These are phyloP conservation scores for Cyanoliseus patagonus DNA, from an alignment of 2,113 vertebrate genomes.

Conservation along the genomic window DNA sequence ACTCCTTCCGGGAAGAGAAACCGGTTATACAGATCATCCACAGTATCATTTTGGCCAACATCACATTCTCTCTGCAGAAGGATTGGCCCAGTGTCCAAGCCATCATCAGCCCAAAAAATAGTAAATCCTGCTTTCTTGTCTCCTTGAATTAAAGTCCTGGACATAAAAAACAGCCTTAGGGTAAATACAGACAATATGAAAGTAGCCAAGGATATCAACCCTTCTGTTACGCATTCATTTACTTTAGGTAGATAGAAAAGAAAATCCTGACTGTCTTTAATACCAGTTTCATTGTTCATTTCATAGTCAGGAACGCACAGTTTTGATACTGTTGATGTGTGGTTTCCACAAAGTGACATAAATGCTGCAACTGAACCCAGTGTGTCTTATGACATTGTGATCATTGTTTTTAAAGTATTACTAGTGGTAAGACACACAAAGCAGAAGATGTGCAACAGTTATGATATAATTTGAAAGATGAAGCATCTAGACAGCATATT, in stretches of 20 bases:
- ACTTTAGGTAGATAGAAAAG: neutral
- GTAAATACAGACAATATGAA: neutral
- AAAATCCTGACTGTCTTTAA: neutral
- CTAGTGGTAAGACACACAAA: neutral
- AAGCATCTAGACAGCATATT: neutral
- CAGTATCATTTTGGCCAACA: constrained; percentile 88
- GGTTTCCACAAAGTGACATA: neutral
- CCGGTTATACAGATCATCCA: constrained; percentile 92
- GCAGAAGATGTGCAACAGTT: neutral
- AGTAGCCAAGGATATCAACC: neutral
- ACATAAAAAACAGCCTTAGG: neutral
- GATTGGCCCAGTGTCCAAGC: constrained; percentile 94
- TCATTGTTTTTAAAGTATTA: neutral
- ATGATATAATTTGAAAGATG: neutral
- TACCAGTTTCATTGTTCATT: neutral
- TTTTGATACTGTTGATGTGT: neutral
- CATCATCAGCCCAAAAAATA: constrained; percentile 97
- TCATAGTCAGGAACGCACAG: neutral
- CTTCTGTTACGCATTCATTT: neutral
- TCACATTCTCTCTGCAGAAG: constrained; percentile 90
- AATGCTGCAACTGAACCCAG: neutral
- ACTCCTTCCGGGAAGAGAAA: constrained; percentile 97
- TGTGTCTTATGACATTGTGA: neutral
- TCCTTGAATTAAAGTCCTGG: constrained; percentile 95
- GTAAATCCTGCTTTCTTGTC: constrained; percentile 93